phyloP scores from a whole-genome alignment of 2,113 vertebrate species.

The Aythya baeri region DNA sequence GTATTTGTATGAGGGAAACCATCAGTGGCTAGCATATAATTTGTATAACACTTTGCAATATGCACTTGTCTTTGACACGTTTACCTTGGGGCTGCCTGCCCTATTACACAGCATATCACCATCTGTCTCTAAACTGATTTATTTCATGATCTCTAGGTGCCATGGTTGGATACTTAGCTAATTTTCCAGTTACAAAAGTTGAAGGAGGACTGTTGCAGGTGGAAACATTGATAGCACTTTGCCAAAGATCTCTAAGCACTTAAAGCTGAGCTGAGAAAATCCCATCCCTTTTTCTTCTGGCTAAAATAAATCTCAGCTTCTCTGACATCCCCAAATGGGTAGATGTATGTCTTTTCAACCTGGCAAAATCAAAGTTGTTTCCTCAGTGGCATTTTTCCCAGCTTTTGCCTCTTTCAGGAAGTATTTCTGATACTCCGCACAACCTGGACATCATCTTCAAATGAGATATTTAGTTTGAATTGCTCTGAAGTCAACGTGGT shows the following conservation, averaged over 20 bases:
- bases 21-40: not conserved
- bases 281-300: not conserved
- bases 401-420: not conserved
- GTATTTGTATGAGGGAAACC: not conserved
- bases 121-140: not conserved
- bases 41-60: not conserved
- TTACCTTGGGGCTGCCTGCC: not conserved
- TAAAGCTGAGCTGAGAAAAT: not conserved
- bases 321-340: not conserved
- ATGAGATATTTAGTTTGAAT: not conserved
- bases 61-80: accelerated
- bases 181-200: not conserved
- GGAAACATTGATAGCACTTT: not conserved
- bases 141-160: not conserved
- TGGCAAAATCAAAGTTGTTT: not conserved
- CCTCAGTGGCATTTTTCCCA: not conserved
- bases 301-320: not conserved
- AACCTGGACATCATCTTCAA: not conserved
- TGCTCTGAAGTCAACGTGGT: not conserved
- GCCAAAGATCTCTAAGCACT: not conserved
- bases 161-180: not conserved
- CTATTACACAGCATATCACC: not conserved
- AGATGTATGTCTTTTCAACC: not conserved
- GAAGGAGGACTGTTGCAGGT: not conserved
- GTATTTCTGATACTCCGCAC: not conserved